Conservation (phyloP, 2,113 vertebrate species). For the Kobus ellipsiprymnus region DNA sequence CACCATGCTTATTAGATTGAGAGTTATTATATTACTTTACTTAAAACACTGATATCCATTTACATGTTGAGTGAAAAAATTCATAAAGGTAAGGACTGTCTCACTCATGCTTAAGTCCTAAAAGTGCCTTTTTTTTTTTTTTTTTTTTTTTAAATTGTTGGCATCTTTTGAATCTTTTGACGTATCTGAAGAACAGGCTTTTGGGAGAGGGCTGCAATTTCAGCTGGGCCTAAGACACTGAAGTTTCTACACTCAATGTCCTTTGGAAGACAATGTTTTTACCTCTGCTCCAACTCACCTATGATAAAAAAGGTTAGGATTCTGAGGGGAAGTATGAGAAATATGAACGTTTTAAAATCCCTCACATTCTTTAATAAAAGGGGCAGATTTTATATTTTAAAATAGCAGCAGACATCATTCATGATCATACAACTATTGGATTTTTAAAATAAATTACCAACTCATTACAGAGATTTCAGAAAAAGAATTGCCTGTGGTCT, state of each 20-base stretch:
- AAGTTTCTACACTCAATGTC: not conserved
- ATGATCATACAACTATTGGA: not conserved
- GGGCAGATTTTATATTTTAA: not conserved
- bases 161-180: not conserved
- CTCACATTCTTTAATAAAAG: not conserved
- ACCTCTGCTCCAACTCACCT: not conserved
- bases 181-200: not conserved
- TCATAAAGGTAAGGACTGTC: not conserved
- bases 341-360: not conserved
- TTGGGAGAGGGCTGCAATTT: not conserved
- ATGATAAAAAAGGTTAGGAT: not conserved
- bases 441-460: not conserved
- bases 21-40: not conserved
- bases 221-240: not conserved
- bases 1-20: not conserved
- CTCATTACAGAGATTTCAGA: not conserved
- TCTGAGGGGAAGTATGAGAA: not conserved
- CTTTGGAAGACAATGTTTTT: not conserved
- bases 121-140: not conserved
- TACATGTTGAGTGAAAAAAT: not conserved
- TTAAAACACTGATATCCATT: not conserved
- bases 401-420: not conserved
- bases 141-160: not conserved
- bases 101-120: not conserved
- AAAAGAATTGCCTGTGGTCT: not conserved